Evolutionary conservation across 2,888 invertebrate genomes (phyloP).

Genomic region (Leptopterna dolabrata): DNA sequence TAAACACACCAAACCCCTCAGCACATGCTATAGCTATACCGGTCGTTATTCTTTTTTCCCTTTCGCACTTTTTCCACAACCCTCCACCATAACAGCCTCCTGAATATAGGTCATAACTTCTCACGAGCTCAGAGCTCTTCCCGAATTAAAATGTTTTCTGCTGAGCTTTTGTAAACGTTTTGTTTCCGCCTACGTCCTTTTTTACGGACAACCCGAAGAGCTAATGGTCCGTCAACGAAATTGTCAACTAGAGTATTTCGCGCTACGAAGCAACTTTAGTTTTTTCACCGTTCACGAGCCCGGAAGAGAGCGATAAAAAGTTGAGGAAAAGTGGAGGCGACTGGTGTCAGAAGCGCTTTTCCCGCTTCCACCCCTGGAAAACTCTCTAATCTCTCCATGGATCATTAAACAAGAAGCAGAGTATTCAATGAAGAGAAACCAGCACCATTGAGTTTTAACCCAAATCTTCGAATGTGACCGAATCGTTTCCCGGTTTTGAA

Average conservation of each 20-base stretch:
- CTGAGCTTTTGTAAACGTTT: slow-evolving; percentile 7
- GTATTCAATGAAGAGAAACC: background rate
- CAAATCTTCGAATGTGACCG: background rate
- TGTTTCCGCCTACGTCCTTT: background rate
- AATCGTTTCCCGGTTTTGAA: background rate
- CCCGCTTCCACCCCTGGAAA: background rate
- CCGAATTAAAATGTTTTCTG: background rate
- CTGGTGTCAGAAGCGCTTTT: background rate
- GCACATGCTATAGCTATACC: background rate
- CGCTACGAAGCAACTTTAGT: background rate
- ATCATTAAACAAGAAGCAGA: slow-evolving; percentile 1
- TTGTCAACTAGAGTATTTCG: slow-evolving; percentile 7
- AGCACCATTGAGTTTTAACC: background rate
- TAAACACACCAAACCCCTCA: background rate
- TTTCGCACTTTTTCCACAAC: background rate
- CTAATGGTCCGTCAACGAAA: background rate
- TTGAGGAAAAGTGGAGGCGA: background rate
- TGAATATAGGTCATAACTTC: background rate
- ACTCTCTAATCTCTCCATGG: background rate
- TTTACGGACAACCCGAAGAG: background rate
- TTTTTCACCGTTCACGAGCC: background rate
- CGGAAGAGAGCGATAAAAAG: background rate
- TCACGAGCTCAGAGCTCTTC: background rate
- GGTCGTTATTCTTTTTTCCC: background rate
- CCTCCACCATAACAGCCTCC: background rate